phyloP scores from a whole-genome alignment of 2,888 invertebrate species.

The Craniophora ligustri region DNA sequence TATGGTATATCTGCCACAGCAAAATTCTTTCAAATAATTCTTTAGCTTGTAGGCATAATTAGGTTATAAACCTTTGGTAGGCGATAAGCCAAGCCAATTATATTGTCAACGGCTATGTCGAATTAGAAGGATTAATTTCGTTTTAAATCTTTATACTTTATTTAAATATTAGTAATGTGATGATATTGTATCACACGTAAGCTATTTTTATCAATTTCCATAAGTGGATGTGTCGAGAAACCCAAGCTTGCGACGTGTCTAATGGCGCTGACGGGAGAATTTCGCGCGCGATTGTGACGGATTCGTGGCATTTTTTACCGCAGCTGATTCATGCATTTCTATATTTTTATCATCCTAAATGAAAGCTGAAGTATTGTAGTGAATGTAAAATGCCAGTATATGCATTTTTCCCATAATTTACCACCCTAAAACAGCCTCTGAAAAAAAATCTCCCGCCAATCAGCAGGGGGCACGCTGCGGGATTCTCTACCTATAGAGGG shows the following conservation, averaged over 20 bases:
- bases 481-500: constrained; percentile 62
- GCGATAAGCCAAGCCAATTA: constrained; percentile 85
- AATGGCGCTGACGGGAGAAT: constrained; percentile 88
- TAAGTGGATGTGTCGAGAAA: constrained; percentile 84
- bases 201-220: constrained; percentile 87
- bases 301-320: constrained; percentile 87
- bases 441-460: constrained; percentile 85
- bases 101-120: constrained; percentile 70
- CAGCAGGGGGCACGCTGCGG: constrained; percentile 86
- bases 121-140: constrained; percentile 59
- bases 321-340: constrained; percentile 77
- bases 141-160: constrained; percentile 58
- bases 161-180: constrained; percentile 59
- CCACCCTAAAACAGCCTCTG: constrained; percentile 64
- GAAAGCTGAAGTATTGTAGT: constrained; percentile 66
- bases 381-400: constrained; percentile 62
- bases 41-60: constrained; percentile 70
- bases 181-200: constrained; percentile 65
- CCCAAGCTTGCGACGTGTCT: constrained; percentile 88
- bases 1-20: constrained; percentile 51
- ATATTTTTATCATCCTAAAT: constrained; percentile 61
- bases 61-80: constrained; percentile 85
- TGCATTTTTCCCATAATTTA: constrained; percentile 52
- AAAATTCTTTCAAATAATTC: constrained; percentile 44
- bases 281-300: constrained; percentile 89